Evolutionary conservation across 2,888 invertebrate species (phyloP), one percentile per base, ranked within the genome.

Genomic region (Eupithecia insigniata): DNA sequence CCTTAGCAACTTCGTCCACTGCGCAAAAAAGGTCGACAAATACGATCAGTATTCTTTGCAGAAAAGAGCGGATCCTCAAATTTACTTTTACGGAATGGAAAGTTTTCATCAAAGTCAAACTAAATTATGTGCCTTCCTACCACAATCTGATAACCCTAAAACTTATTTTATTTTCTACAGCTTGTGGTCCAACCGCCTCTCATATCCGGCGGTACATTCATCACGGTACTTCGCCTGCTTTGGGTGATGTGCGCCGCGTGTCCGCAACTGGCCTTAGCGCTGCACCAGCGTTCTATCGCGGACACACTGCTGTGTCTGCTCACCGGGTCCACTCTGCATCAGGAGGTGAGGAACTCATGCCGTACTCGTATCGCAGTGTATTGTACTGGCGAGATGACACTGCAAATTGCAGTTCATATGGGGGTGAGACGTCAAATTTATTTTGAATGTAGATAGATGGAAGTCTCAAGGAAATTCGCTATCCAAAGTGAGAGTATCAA

Each of bases 241-340:
- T 98, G 99, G 87, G 96, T 98, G 83, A 98, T 99, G 98, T 99
- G 99, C 90, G 96, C 97, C 80, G 98, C 97, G 87, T 99, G 99
- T 91, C 98, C 99, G 30, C 98, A 98, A 90, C 95, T 99, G 83
- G 99, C 99, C 69, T 96, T 99, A 75, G 96, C 97, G 30, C 95
- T 99, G 75, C 95, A 99, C 77, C 97, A 98, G 90, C 98, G 99
- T 86, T 99, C 99, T 89, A 99, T 99, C 84, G 98, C 99, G 55
- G 98, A 98, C 87, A 99, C 99, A 0, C 93, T 99, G 83, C 96
- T 99, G 80, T 99, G 98, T 89, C 95, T 99, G 84, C 95, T 99
- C 80, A 98, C 99, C n/a, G 99, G 99, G 66, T 97, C 97, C 67
- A 95, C 96, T 0, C 96, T 96, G 80, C 95, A 92, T 67, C 91